Evolutionary conservation across 1,140 invertebrate genomes (phyloP).

Genomic region (Drosophila persimilis): DNA sequence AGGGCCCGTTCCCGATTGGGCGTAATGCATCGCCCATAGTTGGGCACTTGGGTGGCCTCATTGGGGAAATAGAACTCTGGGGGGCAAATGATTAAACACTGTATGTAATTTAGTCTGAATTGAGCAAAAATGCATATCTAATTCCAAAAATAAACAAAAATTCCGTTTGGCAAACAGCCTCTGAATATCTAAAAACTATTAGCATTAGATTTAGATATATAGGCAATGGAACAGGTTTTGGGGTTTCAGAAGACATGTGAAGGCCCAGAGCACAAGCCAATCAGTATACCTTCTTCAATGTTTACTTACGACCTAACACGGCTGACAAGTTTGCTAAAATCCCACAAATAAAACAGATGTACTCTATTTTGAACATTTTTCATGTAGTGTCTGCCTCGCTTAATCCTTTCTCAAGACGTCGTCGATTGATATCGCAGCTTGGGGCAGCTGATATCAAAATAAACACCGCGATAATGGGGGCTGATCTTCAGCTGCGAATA

Average conservation of each 20-base stretch:
- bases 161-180: not conserved
- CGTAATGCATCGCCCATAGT: constrained; percentile 78
- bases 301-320: constrained; percentile 37
- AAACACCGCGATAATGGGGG: constrained; percentile 35
- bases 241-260: constrained; percentile 18
- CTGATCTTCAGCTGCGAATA: constrained; percentile 9
- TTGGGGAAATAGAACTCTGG: constrained; percentile 79
- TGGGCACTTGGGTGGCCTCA: constrained; percentile 70
- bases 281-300: not conserved
- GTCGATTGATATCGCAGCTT: constrained; percentile 41
- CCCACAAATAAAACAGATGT: constrained; percentile 29
- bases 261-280: constrained; percentile 43
- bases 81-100: constrained; percentile 14
- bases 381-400: constrained; percentile 12
- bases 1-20: constrained; percentile 76
- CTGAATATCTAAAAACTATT: constrained; percentile 15
- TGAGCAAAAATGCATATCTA: no score
- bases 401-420: constrained; percentile 54
- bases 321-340: constrained; percentile 35
- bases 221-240: constrained; percentile 55
- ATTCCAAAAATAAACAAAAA: no score
- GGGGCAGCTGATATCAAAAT: constrained; percentile 42
- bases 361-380: constrained; percentile 43
- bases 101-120: no score
- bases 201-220: constrained; percentile 15